A percentile compares a stretch with the other conserved stretches of the same genome.
phyloP scores from a whole-genome alignment of 2,797 vertebrate genomes.

The Sebastes cheni region DNA sequence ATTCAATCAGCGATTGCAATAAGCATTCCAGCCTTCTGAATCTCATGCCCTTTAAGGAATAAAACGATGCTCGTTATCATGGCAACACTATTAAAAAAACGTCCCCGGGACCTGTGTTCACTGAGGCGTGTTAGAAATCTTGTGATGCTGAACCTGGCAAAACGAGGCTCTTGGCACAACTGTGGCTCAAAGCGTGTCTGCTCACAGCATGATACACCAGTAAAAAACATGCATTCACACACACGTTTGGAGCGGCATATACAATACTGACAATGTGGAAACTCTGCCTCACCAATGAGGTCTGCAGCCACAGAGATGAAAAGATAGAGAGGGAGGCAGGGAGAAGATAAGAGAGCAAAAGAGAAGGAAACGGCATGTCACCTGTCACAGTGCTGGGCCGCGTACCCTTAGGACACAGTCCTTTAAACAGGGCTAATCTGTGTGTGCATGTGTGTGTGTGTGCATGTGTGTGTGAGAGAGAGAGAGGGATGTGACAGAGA shows the following conservation, averaged over 20 bases:
- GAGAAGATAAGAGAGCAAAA: slow-evolving; percentile 26
- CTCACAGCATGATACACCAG: slow-evolving; percentile 22
- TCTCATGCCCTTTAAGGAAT: slow-evolving; percentile 12
- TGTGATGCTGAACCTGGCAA: slow-evolving; percentile 32
- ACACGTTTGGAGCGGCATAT: neutral
- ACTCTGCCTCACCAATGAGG: slow-evolving; percentile 22
- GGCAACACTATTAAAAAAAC: slow-evolving; percentile 34
- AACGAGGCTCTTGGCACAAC: slow-evolving; percentile 28
- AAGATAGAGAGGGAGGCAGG: slow-evolving; percentile 32
- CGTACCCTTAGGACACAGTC: slow-evolving; percentile 54
- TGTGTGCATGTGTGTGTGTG: slow-evolving; percentile 30
- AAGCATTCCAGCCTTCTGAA: neutral
- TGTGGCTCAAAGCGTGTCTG: slow-evolving; percentile 21
- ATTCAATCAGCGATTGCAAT: neutral
- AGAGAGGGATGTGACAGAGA: slow-evolving; percentile 64
- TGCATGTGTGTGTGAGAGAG: slow-evolving; percentile 14
- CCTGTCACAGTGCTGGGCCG: slow-evolving; percentile 56
- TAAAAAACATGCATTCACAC: slow-evolving; percentile 19
- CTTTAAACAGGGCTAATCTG: slow-evolving; percentile 67
- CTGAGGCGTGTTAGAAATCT: slow-evolving; percentile 34
- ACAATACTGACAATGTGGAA: slow-evolving; percentile 18
- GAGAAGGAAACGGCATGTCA: slow-evolving; percentile 48
- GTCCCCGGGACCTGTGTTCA: slow-evolving; percentile 38
- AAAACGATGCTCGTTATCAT: slow-evolving; percentile 35
- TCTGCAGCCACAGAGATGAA: slow-evolving; percentile 44